Base-by-base conservation (phyloP, 2,113 vertebrate genomes). In the Callocephalon fimbriatum region DNA sequence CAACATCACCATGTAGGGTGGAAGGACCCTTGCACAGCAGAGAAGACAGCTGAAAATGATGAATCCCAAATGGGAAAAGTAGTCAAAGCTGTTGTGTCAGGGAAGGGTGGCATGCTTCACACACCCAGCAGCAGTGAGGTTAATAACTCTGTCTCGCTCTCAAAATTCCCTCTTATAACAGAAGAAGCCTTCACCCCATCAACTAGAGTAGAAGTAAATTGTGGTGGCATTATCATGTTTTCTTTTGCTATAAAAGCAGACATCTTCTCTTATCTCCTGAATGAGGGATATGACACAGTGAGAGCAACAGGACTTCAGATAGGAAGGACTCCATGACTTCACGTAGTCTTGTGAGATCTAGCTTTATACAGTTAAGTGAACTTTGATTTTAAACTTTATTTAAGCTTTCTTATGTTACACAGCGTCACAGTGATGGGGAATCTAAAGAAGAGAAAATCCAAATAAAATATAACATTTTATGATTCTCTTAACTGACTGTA, bases 71-170 rank as follows among this genome's bases (percentile, higher is more conserved):
- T 0, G 2, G 27, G 8, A 78, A 35, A 54, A 53, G 27, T 9
- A 85, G 32, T 10, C 0, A 1, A 47, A 90, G 23, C 40, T 61
- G 4, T 29, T 29, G 7, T 10, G 11, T 25, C 14, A 35, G 31
- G 21, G 18, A 25, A 78, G 8, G 12, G 31, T 16, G 16, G 15
- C 15, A 29, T 1, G 2, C 35, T 50, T n/a, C 4, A 13, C 18
- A 10, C 12, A 42, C n/a, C 18, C 45, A 40, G 29, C 1, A 1
- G 13, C 5, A 32, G 7, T 2, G n/a, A n/a, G 3, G 16, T 48
- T 54, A 66, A 45, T 25, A 78, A 77, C 25, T 14, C 61, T 11
- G 4, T 15, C 37, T 73, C 0, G 0, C 12, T 31, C 42, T 22
- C n/a, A 85, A 23, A 78, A 85, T 13, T 66, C 38, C 20, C 8